Conservation (phyloP, 2,797 vertebrate species). For the Arremon brunneinucha region DNA sequence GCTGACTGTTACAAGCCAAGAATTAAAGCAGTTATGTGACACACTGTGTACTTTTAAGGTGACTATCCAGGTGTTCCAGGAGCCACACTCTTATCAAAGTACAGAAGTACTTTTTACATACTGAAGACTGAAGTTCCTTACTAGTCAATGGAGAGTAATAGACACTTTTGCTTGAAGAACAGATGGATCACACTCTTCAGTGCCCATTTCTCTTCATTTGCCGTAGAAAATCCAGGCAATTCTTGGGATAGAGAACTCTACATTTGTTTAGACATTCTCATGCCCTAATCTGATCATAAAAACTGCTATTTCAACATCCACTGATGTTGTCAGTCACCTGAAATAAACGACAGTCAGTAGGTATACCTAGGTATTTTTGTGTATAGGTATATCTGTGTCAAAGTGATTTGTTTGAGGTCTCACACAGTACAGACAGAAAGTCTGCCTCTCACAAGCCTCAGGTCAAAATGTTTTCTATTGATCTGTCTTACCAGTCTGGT, state of each 20-base stretch:
- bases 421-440: slow-evolving; percentile 14
- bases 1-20: not conserved
- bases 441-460: slow-evolving; percentile 21
- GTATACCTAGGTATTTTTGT: not conserved
- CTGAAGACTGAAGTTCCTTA: not conserved
- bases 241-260: not conserved
- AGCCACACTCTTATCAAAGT: not conserved
- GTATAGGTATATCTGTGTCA: not conserved
- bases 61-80: not conserved
- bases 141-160: not conserved
- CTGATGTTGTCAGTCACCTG: not conserved
- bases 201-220: not conserved
- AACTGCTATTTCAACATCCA: not conserved
- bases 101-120: not conserved
- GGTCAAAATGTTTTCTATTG: slow-evolving; percentile 41
- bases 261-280: not conserved
- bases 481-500: slow-evolving; percentile 7
- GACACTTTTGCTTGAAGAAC: not conserved
- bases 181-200: not conserved
- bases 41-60: not conserved
- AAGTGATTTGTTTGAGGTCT: slow-evolving; percentile 54
- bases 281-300: not conserved
- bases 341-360: not conserved
- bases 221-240: not conserved
- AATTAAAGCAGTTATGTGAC: not conserved